Percentiles rank a stretch among this genome's conserved stretches.
These are phyloP conservation scores for Grapholita molesta DNA, from an alignment of 1,140 invertebrate species.

Conservation along the genomic window DNA sequence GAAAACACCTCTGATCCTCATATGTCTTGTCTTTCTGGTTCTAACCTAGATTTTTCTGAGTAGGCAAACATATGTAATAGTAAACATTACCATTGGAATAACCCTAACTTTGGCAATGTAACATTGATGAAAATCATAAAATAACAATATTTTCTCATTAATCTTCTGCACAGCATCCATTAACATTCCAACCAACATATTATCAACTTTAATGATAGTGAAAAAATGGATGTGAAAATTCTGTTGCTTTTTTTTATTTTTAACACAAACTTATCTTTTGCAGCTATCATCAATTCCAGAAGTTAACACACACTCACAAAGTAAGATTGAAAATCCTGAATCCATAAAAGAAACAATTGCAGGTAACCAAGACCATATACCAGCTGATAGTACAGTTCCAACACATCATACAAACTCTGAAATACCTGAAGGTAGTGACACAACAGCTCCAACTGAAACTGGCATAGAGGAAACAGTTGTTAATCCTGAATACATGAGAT, in stretches of 20 bases:
- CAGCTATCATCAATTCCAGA: conserved; percentile 87
- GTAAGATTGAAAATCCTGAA: conserved; percentile 13
- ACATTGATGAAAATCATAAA: too few relatives aligned
- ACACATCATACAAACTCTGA: conserved; percentile 23
- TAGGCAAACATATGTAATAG: too few relatives aligned
- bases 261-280: conserved; percentile 37
- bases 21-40: too few relatives aligned
- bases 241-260: not conserved
- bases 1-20: too few relatives aligned
- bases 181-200: too few relatives aligned
- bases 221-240: too few relatives aligned
- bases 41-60: too few relatives aligned
- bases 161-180: too few relatives aligned
- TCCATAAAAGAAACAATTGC: conserved; percentile 27
- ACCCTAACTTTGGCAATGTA: too few relatives aligned
- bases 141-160: too few relatives aligned
- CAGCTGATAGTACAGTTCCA: conserved; percentile 20
- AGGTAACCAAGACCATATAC: conserved; percentile 18
- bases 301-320: conserved; percentile 57
- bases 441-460: not conserved
- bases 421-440: conserved; percentile 18
- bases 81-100: too few relatives aligned
- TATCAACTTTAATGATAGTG: too few relatives aligned
- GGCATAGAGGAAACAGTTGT: conserved; percentile 36
- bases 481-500: conserved; percentile 87